A percentile compares a stretch with the other conserved stretches of the same genome.
Evolutionary conservation across 1,140 invertebrate species (phyloP).

Genomic region (Triops cancriformis): DNA sequence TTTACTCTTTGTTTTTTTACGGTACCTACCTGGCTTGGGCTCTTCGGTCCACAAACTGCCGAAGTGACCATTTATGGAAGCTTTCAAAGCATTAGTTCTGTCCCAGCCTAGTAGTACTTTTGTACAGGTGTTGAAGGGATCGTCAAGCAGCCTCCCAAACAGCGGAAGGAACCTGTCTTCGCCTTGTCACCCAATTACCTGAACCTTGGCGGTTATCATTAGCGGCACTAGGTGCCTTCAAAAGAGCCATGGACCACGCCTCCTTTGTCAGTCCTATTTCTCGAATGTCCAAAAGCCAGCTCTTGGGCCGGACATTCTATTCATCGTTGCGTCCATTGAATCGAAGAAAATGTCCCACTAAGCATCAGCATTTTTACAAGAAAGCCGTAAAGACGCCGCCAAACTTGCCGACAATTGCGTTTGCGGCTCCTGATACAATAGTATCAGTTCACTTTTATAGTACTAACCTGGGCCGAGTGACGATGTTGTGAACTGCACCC

Average conservation of each 20-base stretch:
- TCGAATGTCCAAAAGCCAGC: background rate
- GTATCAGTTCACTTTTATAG: background rate
- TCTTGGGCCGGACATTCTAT: conserved; percentile 9
- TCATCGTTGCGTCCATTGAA: background rate
- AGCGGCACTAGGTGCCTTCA: background rate
- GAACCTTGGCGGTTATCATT: background rate
- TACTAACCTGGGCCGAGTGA: background rate
- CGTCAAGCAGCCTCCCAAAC: background rate
- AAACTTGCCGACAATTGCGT: background rate
- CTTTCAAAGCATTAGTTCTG: background rate
- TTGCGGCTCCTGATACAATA: background rate
- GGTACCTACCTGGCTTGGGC: background rate
- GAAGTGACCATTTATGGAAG: background rate
- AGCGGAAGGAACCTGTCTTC: conserved; percentile 8
- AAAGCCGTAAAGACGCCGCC: background rate
- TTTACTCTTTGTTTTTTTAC: background rate
- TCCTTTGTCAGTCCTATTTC: background rate
- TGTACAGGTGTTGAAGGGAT: conserved; percentile 13
- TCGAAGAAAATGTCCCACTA: background rate
- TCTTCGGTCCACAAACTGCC: background rate
- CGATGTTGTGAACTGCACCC: background rate
- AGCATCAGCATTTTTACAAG: background rate
- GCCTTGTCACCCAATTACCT: conserved; percentile 10
- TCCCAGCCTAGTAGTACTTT: background rate
- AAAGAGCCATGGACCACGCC: background rate